A percentile compares a stretch with the other conserved stretches of the same genome.
Conservation (phyloP, 2,113 vertebrate genomes). For the Myotis yumanensis region DNA sequence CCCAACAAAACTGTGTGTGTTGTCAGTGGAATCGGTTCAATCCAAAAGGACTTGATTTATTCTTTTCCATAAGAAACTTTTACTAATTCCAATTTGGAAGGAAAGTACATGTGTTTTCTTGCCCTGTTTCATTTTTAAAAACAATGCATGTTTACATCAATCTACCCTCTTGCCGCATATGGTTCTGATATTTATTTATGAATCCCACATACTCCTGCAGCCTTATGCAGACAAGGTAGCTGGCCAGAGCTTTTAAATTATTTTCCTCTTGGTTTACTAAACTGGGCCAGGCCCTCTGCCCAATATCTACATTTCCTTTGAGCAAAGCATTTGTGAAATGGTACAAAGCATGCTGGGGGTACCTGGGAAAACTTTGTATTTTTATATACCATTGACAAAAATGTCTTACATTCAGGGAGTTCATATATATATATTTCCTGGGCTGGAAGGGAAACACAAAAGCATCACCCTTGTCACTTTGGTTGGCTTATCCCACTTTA, state of each 20-base stretch:
- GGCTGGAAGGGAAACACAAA: not conserved
- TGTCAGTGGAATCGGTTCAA: not conserved
- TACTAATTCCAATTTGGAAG: slow-evolving; percentile 36
- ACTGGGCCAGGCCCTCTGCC: not conserved
- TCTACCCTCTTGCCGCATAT: slow-evolving; percentile 47
- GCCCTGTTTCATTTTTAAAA: slow-evolving; percentile 62
- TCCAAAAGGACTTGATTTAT: slow-evolving; percentile 61
- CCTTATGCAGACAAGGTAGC: slow-evolving; percentile 56
- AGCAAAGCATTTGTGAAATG: slow-evolving; percentile 45
- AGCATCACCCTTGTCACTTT: not conserved
- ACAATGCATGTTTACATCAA: slow-evolving; percentile 59
- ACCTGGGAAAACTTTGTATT: not conserved
- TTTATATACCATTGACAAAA: not conserved
- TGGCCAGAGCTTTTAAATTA: slow-evolving; percentile 8
- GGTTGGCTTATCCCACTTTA: not conserved
- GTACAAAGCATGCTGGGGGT: not conserved
- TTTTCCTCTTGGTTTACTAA: slow-evolving; percentile 50
- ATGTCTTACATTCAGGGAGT: not conserved
- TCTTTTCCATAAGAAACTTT: slow-evolving; percentile 68
- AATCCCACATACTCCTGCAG: slow-evolving; percentile 26
- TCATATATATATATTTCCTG: not conserved
- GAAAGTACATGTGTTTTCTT: slow-evolving; percentile 25
- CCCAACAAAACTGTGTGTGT: not conserved
- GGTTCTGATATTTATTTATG: slow-evolving; percentile 72
- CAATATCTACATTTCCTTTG: slow-evolving; percentile 56